Evolutionary conservation across 2,113 vertebrate species (phyloP).

Genomic region (Pteronura brasiliensis): DNA sequence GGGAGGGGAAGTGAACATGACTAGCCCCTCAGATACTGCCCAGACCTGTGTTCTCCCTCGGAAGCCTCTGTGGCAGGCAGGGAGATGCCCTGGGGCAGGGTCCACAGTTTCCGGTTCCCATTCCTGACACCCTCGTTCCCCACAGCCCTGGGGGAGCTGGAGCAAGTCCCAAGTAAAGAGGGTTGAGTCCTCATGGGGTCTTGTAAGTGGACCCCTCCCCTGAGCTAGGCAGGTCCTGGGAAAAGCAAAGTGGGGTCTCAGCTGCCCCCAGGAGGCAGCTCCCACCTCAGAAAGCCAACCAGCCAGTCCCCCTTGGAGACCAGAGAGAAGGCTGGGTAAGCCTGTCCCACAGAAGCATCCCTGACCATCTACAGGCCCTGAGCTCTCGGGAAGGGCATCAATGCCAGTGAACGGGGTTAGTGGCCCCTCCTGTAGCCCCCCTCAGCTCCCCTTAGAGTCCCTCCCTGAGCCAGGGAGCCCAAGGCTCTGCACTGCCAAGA

Average conservation of each 20-base stretch:
- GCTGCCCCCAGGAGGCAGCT: not conserved
- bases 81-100: not conserved
- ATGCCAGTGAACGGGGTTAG: not conserved
- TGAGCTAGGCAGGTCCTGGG: not conserved
- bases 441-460: not conserved
- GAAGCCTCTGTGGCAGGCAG: not conserved
- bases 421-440: not conserved
- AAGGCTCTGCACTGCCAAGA: conserved; percentile 64
- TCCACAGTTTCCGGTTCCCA: not conserved
- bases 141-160: not conserved
- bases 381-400: not conserved
- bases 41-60: not conserved
- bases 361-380: not conserved
- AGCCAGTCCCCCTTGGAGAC: not conserved
- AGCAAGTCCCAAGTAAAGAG: not conserved
- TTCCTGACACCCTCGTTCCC: not conserved
- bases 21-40: not conserved
- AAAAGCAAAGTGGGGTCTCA: not conserved
- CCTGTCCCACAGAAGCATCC: not conserved
- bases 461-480: conserved; percentile 39
- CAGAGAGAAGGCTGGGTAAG: not conserved
- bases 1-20: not conserved
- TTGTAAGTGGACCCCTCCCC: not conserved
- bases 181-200: not conserved
- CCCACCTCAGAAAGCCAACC: not conserved